phyloP scores from a whole-genome alignment of 2,888 invertebrate species.

The Pasiphila rectangulata region DNA sequence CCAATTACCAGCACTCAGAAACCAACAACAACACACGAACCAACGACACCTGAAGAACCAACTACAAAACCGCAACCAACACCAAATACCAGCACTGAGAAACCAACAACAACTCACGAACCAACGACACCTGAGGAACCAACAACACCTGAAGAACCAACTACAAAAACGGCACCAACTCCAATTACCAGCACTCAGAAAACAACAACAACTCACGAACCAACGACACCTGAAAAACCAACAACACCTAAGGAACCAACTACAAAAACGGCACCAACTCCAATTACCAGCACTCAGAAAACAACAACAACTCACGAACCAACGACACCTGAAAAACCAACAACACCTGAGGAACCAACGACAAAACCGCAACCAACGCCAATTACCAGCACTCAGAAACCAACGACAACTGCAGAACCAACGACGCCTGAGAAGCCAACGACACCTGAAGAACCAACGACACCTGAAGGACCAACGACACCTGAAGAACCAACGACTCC shows the following conservation, averaged over 20 bases:
- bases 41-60: neutral
- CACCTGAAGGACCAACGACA: too few species aligned
- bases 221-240: neutral
- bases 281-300: neutral
- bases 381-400: neutral
- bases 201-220: neutral
- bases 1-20: too few species aligned
- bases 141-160: neutral
- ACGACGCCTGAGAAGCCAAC: neutral
- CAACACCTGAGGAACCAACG: neutral
- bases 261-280: neutral
- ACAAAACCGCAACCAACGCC: neutral
- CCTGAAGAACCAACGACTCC: neutral
- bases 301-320: neutral
- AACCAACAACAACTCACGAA: neutral
- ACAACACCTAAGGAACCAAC: neutral
- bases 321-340: neutral
- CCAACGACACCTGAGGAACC: neutral
- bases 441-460: neutral
- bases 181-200: neutral
- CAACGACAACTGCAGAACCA: neutral
- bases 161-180: neutral
- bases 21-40: neutral
- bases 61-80: neutral
- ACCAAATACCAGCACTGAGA: neutral